Evolutionary conservation across 2,888 invertebrate species (phyloP).

Genomic region (Selenia dentaria): DNA sequence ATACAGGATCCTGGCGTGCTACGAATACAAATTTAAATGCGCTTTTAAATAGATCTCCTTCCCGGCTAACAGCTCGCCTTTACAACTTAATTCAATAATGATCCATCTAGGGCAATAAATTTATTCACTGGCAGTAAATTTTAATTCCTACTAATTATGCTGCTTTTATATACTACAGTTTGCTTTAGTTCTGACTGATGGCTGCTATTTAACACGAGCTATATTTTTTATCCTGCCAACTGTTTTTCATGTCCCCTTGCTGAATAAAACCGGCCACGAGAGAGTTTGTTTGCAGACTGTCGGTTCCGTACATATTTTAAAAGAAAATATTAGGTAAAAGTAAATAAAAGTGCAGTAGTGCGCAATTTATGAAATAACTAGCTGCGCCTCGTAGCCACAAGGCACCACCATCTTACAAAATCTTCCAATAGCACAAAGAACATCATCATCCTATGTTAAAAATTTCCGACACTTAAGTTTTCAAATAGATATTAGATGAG

Average conservation of each 20-base stretch:
- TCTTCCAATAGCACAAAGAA: no score
- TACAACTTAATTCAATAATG: background rate
- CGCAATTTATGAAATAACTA: no score
- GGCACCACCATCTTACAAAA: no score
- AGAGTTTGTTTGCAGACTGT: background rate
- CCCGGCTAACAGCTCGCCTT: background rate
- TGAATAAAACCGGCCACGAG: slow-evolving; percentile 9
- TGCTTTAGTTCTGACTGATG: slow-evolving; percentile 21
- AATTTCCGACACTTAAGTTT: no score
- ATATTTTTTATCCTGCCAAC: slow-evolving; percentile 16
- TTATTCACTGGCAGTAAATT: slow-evolving; percentile 4
- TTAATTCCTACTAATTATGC: slow-evolving; percentile 18
- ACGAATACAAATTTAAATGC: no score
- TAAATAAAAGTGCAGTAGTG: no score
- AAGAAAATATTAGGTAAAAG: no score
- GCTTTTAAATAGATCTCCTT: background rate
- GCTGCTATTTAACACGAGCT: slow-evolving; percentile 11
- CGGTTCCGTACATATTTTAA: slow-evolving; percentile 11
- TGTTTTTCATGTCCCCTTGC: slow-evolving; percentile 32
- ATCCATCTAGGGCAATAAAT: slow-evolving; percentile 5
- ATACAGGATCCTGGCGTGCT: no score
- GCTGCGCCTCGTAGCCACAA: no score
- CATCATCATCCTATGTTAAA: no score
- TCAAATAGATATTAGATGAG: no score
- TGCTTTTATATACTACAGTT: slow-evolving; percentile 12